These are phyloP conservation scores for Podarcis cretensis DNA, from an alignment of 2,113 vertebrate genomes.

Conservation along the genomic window DNA sequence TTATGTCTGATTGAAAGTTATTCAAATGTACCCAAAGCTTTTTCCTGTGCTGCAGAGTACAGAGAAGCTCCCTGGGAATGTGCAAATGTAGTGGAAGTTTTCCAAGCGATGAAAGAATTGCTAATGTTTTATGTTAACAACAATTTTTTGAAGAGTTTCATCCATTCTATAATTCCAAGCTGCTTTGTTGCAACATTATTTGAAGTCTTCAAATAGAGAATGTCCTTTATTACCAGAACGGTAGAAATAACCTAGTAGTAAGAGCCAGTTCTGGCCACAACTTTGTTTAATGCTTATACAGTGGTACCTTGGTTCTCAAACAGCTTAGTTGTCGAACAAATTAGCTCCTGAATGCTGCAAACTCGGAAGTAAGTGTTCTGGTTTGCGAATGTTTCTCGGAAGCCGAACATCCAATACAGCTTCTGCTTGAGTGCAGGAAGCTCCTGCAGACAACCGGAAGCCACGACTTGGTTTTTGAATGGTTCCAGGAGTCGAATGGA, in stretches of 20 bases:
- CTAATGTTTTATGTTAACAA: background rate
- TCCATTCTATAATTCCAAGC: background rate
- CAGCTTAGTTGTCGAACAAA: too few species aligned
- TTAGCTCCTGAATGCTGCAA: too few species aligned
- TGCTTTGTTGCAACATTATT: background rate
- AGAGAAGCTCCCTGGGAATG: background rate
- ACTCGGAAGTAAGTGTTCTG: too few species aligned
- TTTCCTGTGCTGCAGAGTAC: background rate
- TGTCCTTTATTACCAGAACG: background rate
- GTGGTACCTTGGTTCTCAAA: too few species aligned
- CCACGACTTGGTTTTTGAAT: too few species aligned
- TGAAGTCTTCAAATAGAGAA: background rate
- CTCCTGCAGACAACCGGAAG: too few species aligned
- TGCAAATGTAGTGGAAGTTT: background rate
- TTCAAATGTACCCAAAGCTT: background rate
- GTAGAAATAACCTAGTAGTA: background rate
- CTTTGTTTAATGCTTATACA: background rate
- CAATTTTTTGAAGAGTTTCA: background rate
- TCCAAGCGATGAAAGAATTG: background rate
- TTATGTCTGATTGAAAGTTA: background rate
- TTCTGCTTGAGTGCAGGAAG: too few species aligned
- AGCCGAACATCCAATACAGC: too few species aligned
- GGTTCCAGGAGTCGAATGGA: too few species aligned
- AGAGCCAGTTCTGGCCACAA: background rate
- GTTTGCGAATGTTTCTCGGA: too few species aligned